Evolutionary conservation across 2,888 invertebrate genomes (phyloP).

Genomic region (Epistrophella euchroma): DNA sequence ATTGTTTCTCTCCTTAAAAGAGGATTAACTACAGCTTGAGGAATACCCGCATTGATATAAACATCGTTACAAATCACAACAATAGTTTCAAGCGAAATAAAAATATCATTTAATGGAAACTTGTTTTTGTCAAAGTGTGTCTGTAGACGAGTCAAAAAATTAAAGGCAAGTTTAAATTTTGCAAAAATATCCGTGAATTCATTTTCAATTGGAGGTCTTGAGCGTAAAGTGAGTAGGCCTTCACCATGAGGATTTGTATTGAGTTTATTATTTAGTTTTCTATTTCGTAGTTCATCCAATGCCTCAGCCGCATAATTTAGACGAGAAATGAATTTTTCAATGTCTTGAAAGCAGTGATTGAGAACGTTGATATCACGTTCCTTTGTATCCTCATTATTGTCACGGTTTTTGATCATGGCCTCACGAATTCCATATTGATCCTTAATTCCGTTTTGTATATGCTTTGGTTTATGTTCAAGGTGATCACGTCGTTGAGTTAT

Average conservation of each 20-base stretch:
- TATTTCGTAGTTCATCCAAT: constrained; percentile 94
- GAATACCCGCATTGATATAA: constrained; percentile 91
- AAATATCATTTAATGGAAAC: constrained; percentile 97
- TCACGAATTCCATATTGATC: constrained; percentile 82
- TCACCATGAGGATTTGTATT: constrained; percentile 89
- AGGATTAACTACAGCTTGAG: constrained; percentile 94
- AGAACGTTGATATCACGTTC: constrained; percentile 97
- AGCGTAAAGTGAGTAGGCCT: constrained; percentile 96
- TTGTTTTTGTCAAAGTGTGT: constrained; percentile 99
- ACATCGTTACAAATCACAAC: constrained; percentile 98
- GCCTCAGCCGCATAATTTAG: constrained; percentile 98
- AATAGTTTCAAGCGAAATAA: constrained; percentile 97
- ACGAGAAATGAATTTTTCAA: constrained; percentile 98
- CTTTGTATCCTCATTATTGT: constrained; percentile 84
- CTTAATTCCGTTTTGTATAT: constrained; percentile 77
- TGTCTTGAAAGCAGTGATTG: constrained; percentile 99
- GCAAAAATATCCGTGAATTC: constrained; percentile 99
- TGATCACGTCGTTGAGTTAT: constrained; percentile 84
- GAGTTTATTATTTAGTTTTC: constrained; percentile 86
- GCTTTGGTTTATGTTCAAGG: constrained; percentile 78
- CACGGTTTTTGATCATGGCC: constrained; percentile 84
- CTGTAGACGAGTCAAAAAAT: constrained; percentile 95
- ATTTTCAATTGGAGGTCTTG: constrained; percentile 96
- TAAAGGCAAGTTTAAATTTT: constrained; percentile 99
- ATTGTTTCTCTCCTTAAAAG: constrained; percentile 95